phyloP scores from a whole-genome alignment of 2,797 vertebrate genomes.

The Echeneis naucrates region DNA sequence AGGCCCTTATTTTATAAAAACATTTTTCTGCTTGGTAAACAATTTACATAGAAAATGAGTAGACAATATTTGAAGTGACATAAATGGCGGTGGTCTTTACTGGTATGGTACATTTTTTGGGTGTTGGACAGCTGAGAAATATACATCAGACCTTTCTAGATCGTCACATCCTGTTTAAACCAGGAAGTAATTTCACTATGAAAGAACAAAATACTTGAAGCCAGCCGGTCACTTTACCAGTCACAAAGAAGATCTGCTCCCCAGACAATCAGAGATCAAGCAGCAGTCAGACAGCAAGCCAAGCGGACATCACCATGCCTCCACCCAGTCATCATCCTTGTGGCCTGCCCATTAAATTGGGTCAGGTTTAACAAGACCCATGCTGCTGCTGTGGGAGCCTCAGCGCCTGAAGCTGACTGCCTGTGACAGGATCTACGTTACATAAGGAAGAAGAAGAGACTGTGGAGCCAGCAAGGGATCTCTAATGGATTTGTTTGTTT shows the following conservation, averaged over 20 bases:
- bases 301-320: slow-evolving; percentile 43
- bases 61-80: background rate
- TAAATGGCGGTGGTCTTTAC: background rate
- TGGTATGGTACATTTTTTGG: background rate
- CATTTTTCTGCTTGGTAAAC: background rate
- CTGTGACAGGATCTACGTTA: slow-evolving; percentile 80
- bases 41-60: background rate
- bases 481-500: slow-evolving; percentile 74
- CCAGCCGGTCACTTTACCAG: slow-evolving; percentile 8
- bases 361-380: slow-evolving; percentile 79
- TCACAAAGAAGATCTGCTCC: slow-evolving; percentile 14
- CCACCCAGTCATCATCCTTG: slow-evolving; percentile 53
- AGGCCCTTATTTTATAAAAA: background rate
- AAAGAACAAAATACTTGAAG: slow-evolving; percentile 18
- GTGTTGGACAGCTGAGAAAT: background rate
- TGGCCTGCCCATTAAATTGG: slow-evolving; percentile 76
- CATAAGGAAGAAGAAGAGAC: slow-evolving; percentile 72
- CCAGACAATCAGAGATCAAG: slow-evolving; percentile 36
- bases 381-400: slow-evolving; percentile 68
- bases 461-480: slow-evolving; percentile 68
- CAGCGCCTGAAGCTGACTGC: slow-evolving; percentile 76
- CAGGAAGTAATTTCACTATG: slow-evolving; percentile 13
- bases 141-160: slow-evolving; percentile 3
- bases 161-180: slow-evolving; percentile 8
- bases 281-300: slow-evolving; percentile 31